phyloP scores from a whole-genome alignment of 2,113 vertebrate genomes.

The Cisticola juncidis region DNA sequence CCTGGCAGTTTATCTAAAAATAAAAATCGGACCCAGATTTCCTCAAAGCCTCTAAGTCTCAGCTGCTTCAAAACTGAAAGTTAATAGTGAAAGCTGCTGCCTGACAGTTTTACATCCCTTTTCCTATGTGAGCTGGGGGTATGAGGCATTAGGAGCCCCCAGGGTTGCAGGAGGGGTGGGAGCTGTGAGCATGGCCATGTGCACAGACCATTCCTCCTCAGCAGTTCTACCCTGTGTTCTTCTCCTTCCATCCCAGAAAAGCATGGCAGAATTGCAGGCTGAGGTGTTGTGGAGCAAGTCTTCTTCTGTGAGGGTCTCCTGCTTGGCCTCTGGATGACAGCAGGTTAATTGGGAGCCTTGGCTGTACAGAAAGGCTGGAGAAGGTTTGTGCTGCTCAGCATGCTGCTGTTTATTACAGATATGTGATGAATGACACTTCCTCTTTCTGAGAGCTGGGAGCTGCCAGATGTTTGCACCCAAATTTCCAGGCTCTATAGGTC shows the following conservation, averaged over 20 bases:
- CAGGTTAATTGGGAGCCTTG: neutral
- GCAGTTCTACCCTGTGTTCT: neutral
- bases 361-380: neutral
- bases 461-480: neutral
- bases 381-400: neutral
- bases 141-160: neutral
- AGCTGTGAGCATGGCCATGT: accelerated
- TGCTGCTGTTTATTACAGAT: neutral
- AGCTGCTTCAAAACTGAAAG: slow-evolving; percentile 40
- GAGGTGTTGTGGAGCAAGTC: neutral
- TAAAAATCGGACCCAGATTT: slow-evolving; percentile 20
- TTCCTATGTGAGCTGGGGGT: neutral
- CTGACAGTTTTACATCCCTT: neutral
- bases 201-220: neutral
- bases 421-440: neutral
- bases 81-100: neutral
- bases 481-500: neutral
- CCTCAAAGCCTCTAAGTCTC: neutral
- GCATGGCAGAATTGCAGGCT: neutral
- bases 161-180: neutral
- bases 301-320: neutral
- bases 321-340: neutral
- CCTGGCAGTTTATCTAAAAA: slow-evolving; percentile 42
- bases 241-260: neutral
- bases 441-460: neutral